phyloP scores from a whole-genome alignment of 2,888 invertebrate species.

The Eristalis intricaria region DNA sequence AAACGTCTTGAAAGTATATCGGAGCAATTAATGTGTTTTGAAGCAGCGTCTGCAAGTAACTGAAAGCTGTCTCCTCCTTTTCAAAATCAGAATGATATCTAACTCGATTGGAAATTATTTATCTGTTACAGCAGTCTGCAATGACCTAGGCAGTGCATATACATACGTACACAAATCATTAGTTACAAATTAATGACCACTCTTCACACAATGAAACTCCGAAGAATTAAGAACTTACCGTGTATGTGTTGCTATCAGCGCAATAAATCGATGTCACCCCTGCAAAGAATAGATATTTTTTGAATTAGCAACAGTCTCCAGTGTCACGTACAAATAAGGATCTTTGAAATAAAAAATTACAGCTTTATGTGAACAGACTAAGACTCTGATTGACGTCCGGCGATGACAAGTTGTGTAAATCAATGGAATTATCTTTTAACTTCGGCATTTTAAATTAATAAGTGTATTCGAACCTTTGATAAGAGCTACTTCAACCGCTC shows the following conservation, averaged over 20 bases:
- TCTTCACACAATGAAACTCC: neutral
- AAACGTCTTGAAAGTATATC: neutral
- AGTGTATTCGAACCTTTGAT: conserved; percentile 27
- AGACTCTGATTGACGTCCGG: conserved; percentile 41
- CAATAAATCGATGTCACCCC: conserved; percentile 64
- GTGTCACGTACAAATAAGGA: conserved; percentile 9
- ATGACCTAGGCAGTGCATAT: neutral
- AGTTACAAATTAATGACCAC: neutral
- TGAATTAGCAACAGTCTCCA: conserved; percentile 25
- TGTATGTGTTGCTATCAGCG: conserved; percentile 56
- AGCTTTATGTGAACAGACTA: neutral
- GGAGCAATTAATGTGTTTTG: neutral
- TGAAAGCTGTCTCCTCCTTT: neutral
- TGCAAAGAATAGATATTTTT: conserved; percentile 37
- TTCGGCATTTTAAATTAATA: conserved; percentile 25
- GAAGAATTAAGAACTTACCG: conserved; percentile 39
- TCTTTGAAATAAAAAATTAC: neutral
- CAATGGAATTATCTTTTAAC: conserved; percentile 43
- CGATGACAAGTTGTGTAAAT: conserved; percentile 30
- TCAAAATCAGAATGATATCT: neutral
- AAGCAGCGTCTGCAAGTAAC: neutral
- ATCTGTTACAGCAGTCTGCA: neutral
- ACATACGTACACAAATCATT: neutral
- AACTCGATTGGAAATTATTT: neutral
- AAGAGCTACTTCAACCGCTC: conserved; percentile 9